Evolutionary conservation across 2,888 invertebrate genomes (phyloP).

Genomic region (Amphipyra berbera): DNA sequence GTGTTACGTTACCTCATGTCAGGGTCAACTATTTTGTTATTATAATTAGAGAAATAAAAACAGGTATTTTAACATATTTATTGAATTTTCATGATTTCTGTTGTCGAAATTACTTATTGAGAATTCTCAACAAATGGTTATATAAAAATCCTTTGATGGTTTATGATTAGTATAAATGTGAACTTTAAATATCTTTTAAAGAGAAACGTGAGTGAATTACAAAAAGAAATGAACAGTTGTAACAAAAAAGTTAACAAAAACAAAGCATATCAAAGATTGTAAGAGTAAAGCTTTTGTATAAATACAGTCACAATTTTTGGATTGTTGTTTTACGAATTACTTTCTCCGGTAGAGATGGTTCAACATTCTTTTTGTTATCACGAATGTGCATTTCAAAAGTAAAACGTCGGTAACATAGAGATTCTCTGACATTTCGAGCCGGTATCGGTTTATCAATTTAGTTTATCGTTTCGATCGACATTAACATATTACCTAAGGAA

Average conservation of each 20-base stretch:
- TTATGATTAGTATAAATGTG: not conserved
- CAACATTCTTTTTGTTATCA: conserved; percentile 7
- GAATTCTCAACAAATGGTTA: conserved; percentile 10
- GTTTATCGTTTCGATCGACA: conserved; percentile 32
- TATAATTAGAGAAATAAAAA: conserved; percentile 39
- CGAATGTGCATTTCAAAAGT: conserved; percentile 19
- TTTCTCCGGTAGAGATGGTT: conserved; percentile 34
- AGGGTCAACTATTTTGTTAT: conserved; percentile 52
- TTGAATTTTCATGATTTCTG: conserved; percentile 7
- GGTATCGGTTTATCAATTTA: conserved; percentile 29
- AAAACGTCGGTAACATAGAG: conserved; percentile 12
- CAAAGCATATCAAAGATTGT: conserved; percentile 3
- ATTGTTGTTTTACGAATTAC: conserved; percentile 27
- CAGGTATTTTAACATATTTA: conserved; percentile 31
- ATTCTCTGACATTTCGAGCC: conserved; percentile 2
- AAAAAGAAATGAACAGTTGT: conserved; percentile 12
- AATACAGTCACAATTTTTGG: conserved; percentile 19
- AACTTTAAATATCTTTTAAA: not conserved
- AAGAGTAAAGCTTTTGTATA: conserved; percentile 12
- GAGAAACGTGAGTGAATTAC: conserved; percentile 1
- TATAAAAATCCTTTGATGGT: not conserved
- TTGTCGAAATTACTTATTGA: conserved; percentile 15
- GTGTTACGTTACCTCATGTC: conserved; percentile 40
- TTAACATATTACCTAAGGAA: conserved; percentile 43
- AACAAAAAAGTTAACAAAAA: conserved; percentile 22